Conservation (phyloP, 64 coral and sea anemone species). For the Actinia tenebrosa region DNA sequence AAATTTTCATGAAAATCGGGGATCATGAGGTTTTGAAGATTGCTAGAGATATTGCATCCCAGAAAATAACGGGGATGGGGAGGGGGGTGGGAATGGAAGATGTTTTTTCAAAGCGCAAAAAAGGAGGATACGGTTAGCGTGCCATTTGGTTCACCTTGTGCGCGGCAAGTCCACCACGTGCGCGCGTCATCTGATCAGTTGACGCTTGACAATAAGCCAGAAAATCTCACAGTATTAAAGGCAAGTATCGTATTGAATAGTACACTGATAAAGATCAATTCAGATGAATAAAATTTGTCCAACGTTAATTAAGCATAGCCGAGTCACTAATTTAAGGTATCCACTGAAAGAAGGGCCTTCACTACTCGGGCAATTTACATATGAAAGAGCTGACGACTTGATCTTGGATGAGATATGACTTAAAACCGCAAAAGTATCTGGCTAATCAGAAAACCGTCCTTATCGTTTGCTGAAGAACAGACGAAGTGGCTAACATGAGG, state of each 20-base stretch:
- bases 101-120: background rate
- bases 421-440: background rate
- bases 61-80: background rate
- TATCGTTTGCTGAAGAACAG: background rate
- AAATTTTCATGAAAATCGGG: background rate
- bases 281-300: slow-evolving; percentile 15
- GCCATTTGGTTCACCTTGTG: background rate
- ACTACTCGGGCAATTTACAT: background rate
- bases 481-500: slow-evolving; percentile 11
- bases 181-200: background rate
- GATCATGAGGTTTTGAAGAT: background rate
- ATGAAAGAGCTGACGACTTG: background rate
- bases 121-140: background rate
- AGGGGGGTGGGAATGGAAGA: background rate
- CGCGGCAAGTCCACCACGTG: background rate
- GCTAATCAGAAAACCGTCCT: background rate
- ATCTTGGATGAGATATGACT: background rate
- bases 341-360: background rate
- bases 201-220: background rate
- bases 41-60: background rate
- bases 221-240: background rate
- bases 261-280: slow-evolving; percentile 11
- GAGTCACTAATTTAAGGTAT: slow-evolving; percentile 8
- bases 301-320: slow-evolving; percentile 10
- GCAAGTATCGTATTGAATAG: background rate